These are phyloP conservation scores for Poeciliopsis presidionis DNA, from an alignment of 2,797 vertebrate species.

Conservation along the genomic window DNA sequence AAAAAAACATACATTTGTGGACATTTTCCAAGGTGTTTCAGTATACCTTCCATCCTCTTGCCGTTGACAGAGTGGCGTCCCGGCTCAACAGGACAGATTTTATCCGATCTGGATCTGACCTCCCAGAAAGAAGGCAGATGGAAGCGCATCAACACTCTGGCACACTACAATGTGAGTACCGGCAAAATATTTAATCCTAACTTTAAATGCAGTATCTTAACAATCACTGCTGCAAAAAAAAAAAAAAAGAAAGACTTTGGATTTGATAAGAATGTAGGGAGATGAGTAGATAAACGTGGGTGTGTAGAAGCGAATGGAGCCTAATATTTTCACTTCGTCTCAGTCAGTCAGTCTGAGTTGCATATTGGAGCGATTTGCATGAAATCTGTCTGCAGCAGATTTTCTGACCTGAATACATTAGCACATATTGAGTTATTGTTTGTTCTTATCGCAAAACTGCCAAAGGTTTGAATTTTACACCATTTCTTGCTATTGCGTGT, in stretches of 20 bases:
- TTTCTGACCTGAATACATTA: conserved; percentile 14
- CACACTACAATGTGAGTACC: conserved; percentile 95
- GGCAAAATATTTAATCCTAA: conserved; percentile 1
- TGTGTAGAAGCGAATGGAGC: conserved; percentile 23
- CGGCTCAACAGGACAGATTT: conserved; percentile 95
- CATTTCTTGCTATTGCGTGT: neutral
- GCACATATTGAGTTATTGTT: conserved; percentile 7
- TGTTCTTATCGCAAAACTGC: neutral
- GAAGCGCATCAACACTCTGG: conserved; percentile 94
- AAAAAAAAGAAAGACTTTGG: conserved; percentile 6
- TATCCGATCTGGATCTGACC: conserved; percentile 96
- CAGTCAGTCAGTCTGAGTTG: conserved; percentile 17
- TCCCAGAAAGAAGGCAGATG: conserved; percentile 95
- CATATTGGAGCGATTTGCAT: conserved; percentile 13
- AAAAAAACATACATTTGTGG: neutral
- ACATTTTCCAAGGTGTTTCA: neutral
- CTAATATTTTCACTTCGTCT: conserved; percentile 35
- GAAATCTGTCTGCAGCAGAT: conserved; percentile 17
- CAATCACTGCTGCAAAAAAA: neutral
- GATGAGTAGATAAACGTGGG: conserved; percentile 30
- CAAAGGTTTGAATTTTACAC: neutral
- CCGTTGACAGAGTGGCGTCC: conserved; percentile 91
- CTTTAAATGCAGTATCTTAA: neutral
- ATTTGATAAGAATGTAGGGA: conserved; percentile 20
- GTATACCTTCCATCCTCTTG: neutral